A percentile compares a stretch with the other conserved stretches of the same genome.
These are phyloP conservation scores for Akabosia matsudoensis DNA, from an alignment of 1,140 invertebrate genomes.

Conservation along the genomic window DNA sequence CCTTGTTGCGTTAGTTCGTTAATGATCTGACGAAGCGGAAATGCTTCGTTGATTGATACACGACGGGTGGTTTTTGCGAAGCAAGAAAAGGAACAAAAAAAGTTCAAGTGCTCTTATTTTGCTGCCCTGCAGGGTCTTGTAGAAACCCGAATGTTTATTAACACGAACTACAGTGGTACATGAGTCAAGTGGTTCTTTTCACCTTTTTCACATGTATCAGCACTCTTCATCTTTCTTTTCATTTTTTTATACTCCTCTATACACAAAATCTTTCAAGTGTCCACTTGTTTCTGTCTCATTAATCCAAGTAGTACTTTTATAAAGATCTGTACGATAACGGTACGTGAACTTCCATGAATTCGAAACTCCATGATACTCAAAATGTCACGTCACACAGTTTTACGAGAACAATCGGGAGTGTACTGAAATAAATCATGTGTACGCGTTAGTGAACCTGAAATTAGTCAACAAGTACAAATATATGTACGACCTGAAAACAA, in stretches of 20 bases:
- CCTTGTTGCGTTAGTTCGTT: too few relatives aligned
- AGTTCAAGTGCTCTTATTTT: neutral
- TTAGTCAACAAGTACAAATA: conserved; percentile 13
- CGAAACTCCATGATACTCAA: conserved; percentile 9
- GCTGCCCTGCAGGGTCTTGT: neutral
- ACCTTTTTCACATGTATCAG: neutral
- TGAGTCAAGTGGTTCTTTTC: neutral
- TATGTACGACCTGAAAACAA: too few relatives aligned
- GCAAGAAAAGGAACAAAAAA: neutral
- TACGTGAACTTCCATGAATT: too few relatives aligned
- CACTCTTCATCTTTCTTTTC: neutral
- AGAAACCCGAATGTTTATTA: neutral
- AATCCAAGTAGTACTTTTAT: neutral
- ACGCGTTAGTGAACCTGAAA: conserved; percentile 16
- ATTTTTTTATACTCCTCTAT: neutral
- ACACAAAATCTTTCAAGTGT: conserved; percentile 4
- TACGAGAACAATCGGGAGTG: neutral
- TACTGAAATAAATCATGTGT: conserved; percentile 8
- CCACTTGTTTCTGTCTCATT: conserved; percentile 23
- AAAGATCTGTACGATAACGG: too few relatives aligned
- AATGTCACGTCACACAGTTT: neutral
- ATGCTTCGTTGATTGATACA: conserved; percentile 6
- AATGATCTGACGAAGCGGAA: conserved; percentile 34
- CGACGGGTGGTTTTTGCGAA: neutral
- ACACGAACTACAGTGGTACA: neutral